Evolutionary conservation across 92 coral and sea anemone genomes (phyloP), one percentile per base, ranked within the genome.

Genomic region (Umimayanthus chanpuru): DNA sequence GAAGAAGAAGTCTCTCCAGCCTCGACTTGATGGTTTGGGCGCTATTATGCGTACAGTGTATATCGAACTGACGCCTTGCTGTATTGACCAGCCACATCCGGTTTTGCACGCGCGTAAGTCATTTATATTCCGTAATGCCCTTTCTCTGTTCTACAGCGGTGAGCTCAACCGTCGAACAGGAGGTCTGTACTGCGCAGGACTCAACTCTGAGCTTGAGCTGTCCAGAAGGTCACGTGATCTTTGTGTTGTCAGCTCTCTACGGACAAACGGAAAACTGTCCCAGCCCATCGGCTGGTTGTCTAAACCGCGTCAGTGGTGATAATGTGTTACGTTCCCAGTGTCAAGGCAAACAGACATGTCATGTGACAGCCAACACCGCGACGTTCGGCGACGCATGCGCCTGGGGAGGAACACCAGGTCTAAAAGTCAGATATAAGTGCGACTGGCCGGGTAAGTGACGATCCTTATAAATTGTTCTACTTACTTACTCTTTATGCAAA

Each of bases 391-490:
- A 56, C 72, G 28, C 85, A 12, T 80, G 85, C 10, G 5, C 26
- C 11, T 61, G n/a, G 68, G 79, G 79, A 14, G 11, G 16, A 38
- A 32, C 40, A 14, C 38, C 61, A 16, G 85, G 85, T 12, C 70
- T 80, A 36, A 80, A 53, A 80, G 85, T 80, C 26, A 80, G 73
- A 80, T 80, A 80, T 32, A 80, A 56, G 41, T 80, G 85, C 47
- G 70, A 80, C 49, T 80, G 85, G 85, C 85, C 85, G 12, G 85
- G 85, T 80, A 61, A 80, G 64, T 49, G 50, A 18, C 9, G 21
- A 18, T 61, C 25, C 7, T 61, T 3, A 61, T 2, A 61, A 61
- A 21, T 5, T 6, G 68, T 7, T 25, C 23, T 20, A 53, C 18
- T 2, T 11, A 20, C 36, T 32, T 32, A 32, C 36, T 32, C 36